Evolutionary conservation across 2,888 invertebrate genomes (phyloP).

Genomic region (Acanthosepion lycidas): DNA sequence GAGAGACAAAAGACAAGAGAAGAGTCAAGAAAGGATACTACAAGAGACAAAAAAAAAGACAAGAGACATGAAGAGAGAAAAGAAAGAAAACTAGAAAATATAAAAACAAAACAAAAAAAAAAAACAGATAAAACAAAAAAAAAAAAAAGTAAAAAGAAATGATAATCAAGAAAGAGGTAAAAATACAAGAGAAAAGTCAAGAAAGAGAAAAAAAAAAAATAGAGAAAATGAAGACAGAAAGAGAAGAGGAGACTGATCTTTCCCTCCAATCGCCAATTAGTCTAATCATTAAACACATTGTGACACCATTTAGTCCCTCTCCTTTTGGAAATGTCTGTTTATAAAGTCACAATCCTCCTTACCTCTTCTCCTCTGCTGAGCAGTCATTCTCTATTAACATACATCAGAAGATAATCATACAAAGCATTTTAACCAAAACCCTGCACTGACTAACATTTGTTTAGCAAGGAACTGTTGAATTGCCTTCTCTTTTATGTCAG

Average conservation of each 20-base stretch:
- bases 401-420: background rate
- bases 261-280: background rate
- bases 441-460: background rate
- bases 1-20: background rate
- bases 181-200: too few relatives aligned
- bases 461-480: slow-evolving; percentile 5
- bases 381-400: too few relatives aligned
- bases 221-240: background rate
- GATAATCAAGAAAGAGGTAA: background rate
- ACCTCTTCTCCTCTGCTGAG: background rate
- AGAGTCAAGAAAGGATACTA: background rate
- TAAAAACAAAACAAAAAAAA: background rate
- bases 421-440: background rate
- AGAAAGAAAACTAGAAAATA: background rate
- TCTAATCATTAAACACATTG: slow-evolving; percentile 16
- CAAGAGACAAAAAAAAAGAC: background rate
- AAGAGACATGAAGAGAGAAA: background rate
- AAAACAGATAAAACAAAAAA: background rate
- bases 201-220: background rate
- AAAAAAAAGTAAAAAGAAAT: background rate
- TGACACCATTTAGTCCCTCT: background rate
- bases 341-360: background rate
- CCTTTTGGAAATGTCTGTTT: background rate
- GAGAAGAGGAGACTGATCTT: background rate
- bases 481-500: background rate